phyloP scores from a whole-genome alignment of 1,140 invertebrate species.

The Drosophila mayri region DNA sequence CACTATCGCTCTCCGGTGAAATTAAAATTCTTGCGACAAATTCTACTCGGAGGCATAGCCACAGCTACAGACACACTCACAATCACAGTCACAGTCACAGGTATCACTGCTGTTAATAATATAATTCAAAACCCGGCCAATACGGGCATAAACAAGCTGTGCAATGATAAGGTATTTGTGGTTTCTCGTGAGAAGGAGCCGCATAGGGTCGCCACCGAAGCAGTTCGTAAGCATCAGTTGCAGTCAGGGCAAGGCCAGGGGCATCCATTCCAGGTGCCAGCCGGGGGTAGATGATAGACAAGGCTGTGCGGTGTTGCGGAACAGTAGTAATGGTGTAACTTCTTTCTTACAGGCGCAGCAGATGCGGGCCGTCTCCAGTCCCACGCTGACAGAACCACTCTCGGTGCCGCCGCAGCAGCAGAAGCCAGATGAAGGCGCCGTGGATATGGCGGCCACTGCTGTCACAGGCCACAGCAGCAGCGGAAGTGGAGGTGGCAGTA shows the following conservation, averaged over 20 bases:
- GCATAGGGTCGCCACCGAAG: conserved; percentile 11
- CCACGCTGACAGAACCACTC: conserved; percentile 59
- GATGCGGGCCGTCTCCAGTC: conserved; percentile 82
- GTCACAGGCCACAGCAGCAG: not conserved
- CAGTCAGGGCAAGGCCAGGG: conserved; percentile 3
- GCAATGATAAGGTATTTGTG: conserved; percentile 54
- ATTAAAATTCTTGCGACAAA: conserved; percentile 47
- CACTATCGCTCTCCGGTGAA: not conserved
- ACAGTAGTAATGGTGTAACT: not conserved
- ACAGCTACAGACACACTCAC: conserved; percentile 9
- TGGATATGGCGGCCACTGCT: conserved; percentile 8
- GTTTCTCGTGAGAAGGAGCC: conserved; percentile 45
- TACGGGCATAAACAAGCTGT: conserved; percentile 13
- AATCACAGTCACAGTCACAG: not conserved
- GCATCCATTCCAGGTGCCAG: not conserved
- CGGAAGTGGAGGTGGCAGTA: not conserved
- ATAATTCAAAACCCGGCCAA: conserved; percentile 12
- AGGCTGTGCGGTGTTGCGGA: conserved; percentile 6
- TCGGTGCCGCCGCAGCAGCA: conserved; percentile 1
- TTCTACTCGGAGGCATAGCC: not conserved
- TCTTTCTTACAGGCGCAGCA: conserved; percentile 69
- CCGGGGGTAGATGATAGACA: not conserved
- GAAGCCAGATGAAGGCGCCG: conserved; percentile 19
- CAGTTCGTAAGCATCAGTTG: conserved; percentile 39
- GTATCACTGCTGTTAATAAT: conserved; percentile 24